These are phyloP conservation scores for Scolopax mira DNA, from an alignment of 2,113 vertebrate genomes.

Conservation along the genomic window DNA sequence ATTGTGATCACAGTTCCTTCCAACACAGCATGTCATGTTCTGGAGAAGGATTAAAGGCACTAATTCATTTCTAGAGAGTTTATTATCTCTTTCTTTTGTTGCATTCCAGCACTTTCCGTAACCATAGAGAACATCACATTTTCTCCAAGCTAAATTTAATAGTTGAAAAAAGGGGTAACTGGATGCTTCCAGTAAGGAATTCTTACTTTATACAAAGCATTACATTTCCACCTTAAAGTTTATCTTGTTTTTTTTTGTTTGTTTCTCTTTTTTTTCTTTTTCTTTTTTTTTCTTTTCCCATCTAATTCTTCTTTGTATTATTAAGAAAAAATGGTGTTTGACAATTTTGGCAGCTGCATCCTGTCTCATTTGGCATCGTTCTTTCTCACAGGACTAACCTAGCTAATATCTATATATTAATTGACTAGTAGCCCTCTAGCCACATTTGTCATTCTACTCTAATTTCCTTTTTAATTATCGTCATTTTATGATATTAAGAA, in stretches of 20 bases:
- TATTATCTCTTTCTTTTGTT: not conserved
- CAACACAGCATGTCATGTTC: not conserved
- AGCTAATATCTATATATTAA: not conserved
- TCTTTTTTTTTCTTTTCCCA: too few relatives aligned
- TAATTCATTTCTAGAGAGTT: not conserved
- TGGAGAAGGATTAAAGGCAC: not conserved
- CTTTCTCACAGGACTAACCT: not conserved
- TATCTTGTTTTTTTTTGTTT: not conserved
- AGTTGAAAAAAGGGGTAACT: not conserved
- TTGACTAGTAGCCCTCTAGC: not conserved
- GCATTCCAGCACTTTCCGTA: not conserved
- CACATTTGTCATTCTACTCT: slow-evolving; percentile 26
- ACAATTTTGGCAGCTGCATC: not conserved
- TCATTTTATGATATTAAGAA: slow-evolving; percentile 20
- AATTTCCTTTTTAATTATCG: slow-evolving; percentile 51
- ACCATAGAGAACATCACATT: not conserved
- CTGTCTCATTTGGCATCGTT: not conserved
- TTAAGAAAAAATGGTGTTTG: not conserved
- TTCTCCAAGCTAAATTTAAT: not conserved
- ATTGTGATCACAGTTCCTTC: not conserved
- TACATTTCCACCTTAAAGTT: not conserved
- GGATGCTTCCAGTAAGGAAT: not conserved
- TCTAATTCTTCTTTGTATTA: not conserved
- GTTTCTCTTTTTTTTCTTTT: not conserved
- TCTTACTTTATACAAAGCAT: not conserved